Evolutionary conservation across 2,888 invertebrate species (phyloP), one percentile per base, ranked within the genome.

Genomic region (Polydrusus pterygomalis): DNA sequence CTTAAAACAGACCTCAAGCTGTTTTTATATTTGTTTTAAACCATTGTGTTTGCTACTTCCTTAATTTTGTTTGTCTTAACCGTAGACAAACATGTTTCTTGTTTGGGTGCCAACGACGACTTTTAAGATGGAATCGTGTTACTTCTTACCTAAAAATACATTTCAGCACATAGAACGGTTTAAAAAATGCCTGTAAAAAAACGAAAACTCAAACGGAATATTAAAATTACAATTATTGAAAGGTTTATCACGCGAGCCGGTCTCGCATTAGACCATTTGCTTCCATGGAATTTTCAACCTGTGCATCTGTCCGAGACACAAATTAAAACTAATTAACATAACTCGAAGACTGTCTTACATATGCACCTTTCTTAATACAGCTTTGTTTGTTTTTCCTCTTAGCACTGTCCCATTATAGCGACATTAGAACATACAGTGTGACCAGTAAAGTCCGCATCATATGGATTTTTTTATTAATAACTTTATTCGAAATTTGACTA

Each of bases 301-400:
- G 63, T 71, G 73, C 77, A 77, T 77, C 73, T 77, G 77, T 69
- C 70, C 73, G 51, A 49, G 70, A 60, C 15, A 77, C 69, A 73
- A 73, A 77, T 77, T 77, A 77, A 77, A 77, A 73, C 73, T 73
- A 77, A 77, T 77, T 77, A 77, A 73, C 77, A 73, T 77, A 73
- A 73, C 77, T 70, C 63, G 17, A 72, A 38, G 76, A 63, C 71
- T 58, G 45, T 60, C 74, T 74, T 70, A 67, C 70, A 74, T 77
- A 70, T 77, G 74, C 73, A 63, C 47, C 77, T 70, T 62, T 71
- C 70, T 77, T 77, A 74, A 76, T 76, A 72, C 47, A 68, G 72
- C 74, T 76, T 70, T 77, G 68, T 77, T 77, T 74, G 70, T 58
- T 45, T 70, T 71, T 68, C 72, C 72, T 70, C 77, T 77, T 77